Evolutionary conservation across 64 coral and sea anemone species (phyloP).

Genomic region (Acropora yongei): DNA sequence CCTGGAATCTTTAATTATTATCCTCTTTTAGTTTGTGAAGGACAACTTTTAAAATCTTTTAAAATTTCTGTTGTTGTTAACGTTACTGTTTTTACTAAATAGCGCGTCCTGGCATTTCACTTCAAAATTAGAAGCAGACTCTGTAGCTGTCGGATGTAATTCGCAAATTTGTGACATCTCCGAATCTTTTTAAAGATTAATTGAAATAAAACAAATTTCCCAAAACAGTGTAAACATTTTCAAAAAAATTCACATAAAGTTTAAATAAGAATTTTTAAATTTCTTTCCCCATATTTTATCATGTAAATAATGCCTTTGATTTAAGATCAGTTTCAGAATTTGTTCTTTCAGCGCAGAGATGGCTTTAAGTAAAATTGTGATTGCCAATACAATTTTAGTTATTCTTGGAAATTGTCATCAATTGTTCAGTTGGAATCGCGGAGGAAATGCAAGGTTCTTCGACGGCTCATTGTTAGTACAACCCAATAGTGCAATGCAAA

Average conservation of each 20-base stretch:
- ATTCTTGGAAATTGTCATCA: background rate
- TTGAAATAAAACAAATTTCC: background rate
- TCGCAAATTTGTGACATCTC: too few species aligned
- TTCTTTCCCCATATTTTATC: background rate
- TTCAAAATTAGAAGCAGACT: background rate
- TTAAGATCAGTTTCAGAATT: background rate
- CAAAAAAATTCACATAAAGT: background rate
- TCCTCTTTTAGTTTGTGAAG: too few species aligned
- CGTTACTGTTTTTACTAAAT: too few species aligned
- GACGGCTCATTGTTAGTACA: background rate
- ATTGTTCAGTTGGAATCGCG: background rate
- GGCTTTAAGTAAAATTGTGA: background rate
- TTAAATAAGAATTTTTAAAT: background rate
- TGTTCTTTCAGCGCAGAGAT: background rate
- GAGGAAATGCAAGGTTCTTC: background rate
- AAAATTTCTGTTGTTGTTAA: too few species aligned
- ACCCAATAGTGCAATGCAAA: slow-evolving; percentile 12
- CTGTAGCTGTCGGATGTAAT: too few species aligned
- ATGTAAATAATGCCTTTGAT: background rate
- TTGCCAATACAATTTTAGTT: background rate
- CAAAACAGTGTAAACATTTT: background rate
- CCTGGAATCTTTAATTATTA: background rate
- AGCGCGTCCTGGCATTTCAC: background rate
- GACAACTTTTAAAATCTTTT: too few species aligned
- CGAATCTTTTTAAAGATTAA: background rate